phyloP scores from a whole-genome alignment of 2,888 invertebrate species.

The Germaria angustata region DNA sequence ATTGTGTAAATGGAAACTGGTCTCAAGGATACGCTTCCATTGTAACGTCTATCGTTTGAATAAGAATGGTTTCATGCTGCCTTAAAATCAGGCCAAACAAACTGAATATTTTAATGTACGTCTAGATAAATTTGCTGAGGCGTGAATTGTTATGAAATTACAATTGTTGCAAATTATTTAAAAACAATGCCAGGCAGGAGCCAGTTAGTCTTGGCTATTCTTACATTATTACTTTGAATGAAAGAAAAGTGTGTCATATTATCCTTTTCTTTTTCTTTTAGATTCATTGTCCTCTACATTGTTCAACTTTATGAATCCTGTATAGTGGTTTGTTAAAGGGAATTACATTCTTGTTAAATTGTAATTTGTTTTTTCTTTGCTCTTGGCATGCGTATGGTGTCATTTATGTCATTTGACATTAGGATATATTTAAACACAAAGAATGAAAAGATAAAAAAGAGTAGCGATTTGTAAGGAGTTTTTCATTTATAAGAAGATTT shows the following conservation, averaged over 20 bases:
- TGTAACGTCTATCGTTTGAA: constrained; percentile 2
- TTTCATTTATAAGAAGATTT: constrained; percentile 34
- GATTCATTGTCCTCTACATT: not conserved
- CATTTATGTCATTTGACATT: constrained; percentile 47
- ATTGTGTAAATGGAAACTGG: constrained; percentile 40
- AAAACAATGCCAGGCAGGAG: not conserved
- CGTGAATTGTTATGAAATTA: constrained; percentile 73
- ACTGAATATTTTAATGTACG: constrained; percentile 2
- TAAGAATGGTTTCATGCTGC: constrained; percentile 64
- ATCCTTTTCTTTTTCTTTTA: constrained; percentile 34
- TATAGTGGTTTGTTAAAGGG: constrained; percentile 34
- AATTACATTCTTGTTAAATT: constrained; percentile 61
- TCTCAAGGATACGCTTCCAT: constrained; percentile 34
- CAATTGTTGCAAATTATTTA: constrained; percentile 64
- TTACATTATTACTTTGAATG: constrained; percentile 28
- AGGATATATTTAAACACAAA: not conserved
- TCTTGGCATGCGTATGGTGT: constrained; percentile 66
- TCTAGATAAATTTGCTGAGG: constrained; percentile 62
- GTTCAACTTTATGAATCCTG: constrained; percentile 6
- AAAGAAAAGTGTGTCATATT: constrained; percentile 61
- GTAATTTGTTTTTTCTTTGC: constrained; percentile 12
- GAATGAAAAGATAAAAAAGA: not conserved
- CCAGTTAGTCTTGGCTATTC: not conserved
- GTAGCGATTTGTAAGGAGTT: constrained; percentile 51
- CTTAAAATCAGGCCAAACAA: constrained; percentile 61